Evolutionary conservation across 1,140 invertebrate species (phyloP), one percentile per base, ranked within the genome.

Genomic region (Eumaeus atala): DNA sequence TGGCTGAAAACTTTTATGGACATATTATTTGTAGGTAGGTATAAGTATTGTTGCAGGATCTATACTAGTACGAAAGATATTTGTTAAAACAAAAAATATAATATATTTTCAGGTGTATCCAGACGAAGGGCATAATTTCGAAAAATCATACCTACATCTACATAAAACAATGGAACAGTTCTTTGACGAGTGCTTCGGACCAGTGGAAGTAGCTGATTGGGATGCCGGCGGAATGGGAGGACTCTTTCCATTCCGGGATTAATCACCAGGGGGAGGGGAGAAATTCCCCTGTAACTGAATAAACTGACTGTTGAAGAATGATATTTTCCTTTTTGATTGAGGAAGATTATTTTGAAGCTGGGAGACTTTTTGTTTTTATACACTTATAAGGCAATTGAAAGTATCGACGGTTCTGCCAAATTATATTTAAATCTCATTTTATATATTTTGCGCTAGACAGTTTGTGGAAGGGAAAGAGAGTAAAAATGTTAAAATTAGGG

Each of bases 161-260:
- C 95, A 95, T 80, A 91, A 91, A 67, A 92, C 93, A 1, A 92
- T 96, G 89, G 95, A 96, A 77, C 90, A 93, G 65, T 97, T 96
- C 85, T 92, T 96, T 72, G 92, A 94, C 66, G 93, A 94, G 51
- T 94, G 93, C 73, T 95, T 95, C 70, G 92, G 92, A 3, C 91
- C 92, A 17, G 87, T 92, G 36, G 91, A 93, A 48, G 87, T 92
- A 37, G 91, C 91, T 33, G 92, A 93, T 64, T 94, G 92, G 92
- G 92, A 93, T 56, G 66, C 84, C 11, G 70, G 68, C 9, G 80
- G 83, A 3, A 72, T 87, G 3, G 80, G 82, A 1, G 85, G 85
- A 0, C 69, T 88, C 0, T 88, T 88, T 65, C 84, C 85, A 0
- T 88, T 88, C 62, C 62, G 86, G 7, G 84, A 87, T 56, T 88